These are phyloP conservation scores for Phainopepla nitens DNA, from an alignment of 2,113 vertebrate species.

Conservation along the genomic window DNA sequence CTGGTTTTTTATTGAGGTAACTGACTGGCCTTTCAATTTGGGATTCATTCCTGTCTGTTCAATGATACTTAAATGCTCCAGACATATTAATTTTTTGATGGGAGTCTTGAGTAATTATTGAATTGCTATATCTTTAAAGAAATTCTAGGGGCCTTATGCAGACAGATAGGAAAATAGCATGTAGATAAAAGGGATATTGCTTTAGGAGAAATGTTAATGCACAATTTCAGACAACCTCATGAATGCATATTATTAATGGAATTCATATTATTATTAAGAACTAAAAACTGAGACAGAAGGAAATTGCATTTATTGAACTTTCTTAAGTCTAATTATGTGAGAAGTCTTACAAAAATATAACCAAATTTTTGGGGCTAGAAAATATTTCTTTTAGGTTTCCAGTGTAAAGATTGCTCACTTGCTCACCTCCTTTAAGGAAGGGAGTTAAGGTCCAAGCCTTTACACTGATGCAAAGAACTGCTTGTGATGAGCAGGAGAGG, in stretches of 20 bases:
- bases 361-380: neutral
- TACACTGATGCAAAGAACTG: neutral
- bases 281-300: conserved; percentile 44
- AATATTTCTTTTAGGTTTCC: neutral
- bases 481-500: neutral
- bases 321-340: conserved; percentile 17
- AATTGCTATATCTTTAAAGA: neutral
- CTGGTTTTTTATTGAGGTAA: neutral
- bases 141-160: conserved; percentile 11
- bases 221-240: conserved; percentile 6
- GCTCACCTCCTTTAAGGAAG: neutral
- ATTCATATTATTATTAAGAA: conserved; percentile 45
- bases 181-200: conserved; percentile 12
- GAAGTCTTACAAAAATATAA: neutral
- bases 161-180: conserved; percentile 38
- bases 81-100: neutral
- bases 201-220: conserved; percentile 58
- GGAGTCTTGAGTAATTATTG: conserved; percentile 12
- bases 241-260: conserved; percentile 60
- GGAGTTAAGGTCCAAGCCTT: neutral
- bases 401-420: neutral
- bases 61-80: neutral
- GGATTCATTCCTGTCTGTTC: neutral
- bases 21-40: neutral
- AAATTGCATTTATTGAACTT: neutral